A percentile compares a stretch with the other conserved stretches of the same genome.
These are phyloP conservation scores for Stichopus horrens DNA, from an alignment of 53 echinoderm and acorn worm genomes.

Conservation along the genomic window DNA sequence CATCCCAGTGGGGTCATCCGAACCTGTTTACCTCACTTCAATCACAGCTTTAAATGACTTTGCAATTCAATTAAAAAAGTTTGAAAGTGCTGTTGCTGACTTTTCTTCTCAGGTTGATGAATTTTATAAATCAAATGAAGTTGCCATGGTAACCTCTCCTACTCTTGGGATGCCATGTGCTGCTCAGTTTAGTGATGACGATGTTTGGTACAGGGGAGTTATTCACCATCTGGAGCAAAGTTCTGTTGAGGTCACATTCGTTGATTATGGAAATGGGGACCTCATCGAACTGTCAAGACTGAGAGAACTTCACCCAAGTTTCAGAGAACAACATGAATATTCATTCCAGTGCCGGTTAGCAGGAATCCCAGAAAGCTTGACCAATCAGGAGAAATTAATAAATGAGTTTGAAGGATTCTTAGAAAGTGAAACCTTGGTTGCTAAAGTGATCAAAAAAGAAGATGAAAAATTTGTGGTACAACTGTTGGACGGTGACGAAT, in stretches of 20 bases:
- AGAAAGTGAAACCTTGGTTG: constrained; percentile 27
- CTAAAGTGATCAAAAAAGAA: neutral
- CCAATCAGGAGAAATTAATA: neutral
- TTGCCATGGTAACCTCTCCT: constrained; percentile 12
- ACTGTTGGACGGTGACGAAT: constrained; percentile 29
- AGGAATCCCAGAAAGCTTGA: constrained; percentile 9
- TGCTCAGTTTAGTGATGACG: constrained; percentile 76
- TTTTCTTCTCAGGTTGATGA: constrained; percentile 56
- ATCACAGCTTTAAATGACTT: constrained; percentile 16
- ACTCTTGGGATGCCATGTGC: constrained; percentile 61
- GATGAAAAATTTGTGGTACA: constrained; percentile 25
- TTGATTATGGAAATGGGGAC: constrained; percentile 94
- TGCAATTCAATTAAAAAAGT: constrained; percentile 37
- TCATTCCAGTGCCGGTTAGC: constrained; percentile 41
- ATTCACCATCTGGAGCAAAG: constrained; percentile 50
- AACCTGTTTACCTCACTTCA: constrained; percentile 29
- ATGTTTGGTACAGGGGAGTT: constrained; percentile 84
- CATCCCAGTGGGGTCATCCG: neutral
- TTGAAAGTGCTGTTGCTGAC: constrained; percentile 46
- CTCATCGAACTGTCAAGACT: constrained; percentile 47
- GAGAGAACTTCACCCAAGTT: constrained; percentile 45
- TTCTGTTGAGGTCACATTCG: constrained; percentile 61
- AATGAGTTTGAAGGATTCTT: constrained; percentile 37
- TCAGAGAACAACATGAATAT: constrained; percentile 25
- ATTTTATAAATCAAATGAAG: constrained; percentile 45